These are phyloP conservation scores for Pogonomyrmex barbatus DNA, from an alignment of 1,140 invertebrate species.

Conservation along the genomic window DNA sequence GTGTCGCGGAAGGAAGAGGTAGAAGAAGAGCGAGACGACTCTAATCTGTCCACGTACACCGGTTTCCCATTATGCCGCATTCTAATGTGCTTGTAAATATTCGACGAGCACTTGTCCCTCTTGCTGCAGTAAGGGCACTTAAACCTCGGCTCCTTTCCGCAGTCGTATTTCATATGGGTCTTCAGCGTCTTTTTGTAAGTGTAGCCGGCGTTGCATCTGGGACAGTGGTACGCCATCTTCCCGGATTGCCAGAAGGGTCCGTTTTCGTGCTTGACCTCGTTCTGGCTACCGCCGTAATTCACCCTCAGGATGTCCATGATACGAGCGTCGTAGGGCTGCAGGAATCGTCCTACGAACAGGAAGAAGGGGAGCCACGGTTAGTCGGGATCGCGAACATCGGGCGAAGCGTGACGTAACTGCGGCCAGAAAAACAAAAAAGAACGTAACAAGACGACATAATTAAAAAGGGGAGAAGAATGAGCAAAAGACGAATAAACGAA, in stretches of 20 bases:
- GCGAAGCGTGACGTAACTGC: slow-evolving; percentile 21
- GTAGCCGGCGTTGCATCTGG: slow-evolving; percentile 81
- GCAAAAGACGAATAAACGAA: not conserved
- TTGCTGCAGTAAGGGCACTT: slow-evolving; percentile 88
- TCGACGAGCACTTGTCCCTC: slow-evolving; percentile 85
- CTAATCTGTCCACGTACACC: slow-evolving; percentile 78
- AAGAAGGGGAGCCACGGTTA: slow-evolving; percentile 70
- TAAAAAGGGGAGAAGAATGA: not conserved
- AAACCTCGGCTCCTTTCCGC: slow-evolving; percentile 90
- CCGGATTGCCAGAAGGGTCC: slow-evolving; percentile 68
- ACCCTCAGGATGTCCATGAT: slow-evolving; percentile 74
- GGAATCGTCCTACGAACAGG: slow-evolving; percentile 79
- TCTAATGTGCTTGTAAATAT: slow-evolving; percentile 84
- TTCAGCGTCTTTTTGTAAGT: slow-evolving; percentile 85
- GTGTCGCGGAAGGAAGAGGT: slow-evolving; percentile 21
- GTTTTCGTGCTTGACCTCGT: slow-evolving; percentile 72
- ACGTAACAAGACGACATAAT: slow-evolving; percentile 13
- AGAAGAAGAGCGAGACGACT: slow-evolving; percentile 13
- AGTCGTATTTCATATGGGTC: slow-evolving; percentile 91
- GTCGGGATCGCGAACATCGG: not conserved
- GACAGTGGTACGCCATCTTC: slow-evolving; percentile 80
- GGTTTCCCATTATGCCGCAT: slow-evolving; percentile 81
- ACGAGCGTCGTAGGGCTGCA: slow-evolving; percentile 57
- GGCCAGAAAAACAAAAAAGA: slow-evolving; percentile 39
- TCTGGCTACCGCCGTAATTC: slow-evolving; percentile 48